phyloP scores from a whole-genome alignment of 53 echinoderm and acorn worm genomes.

The Temnopleurus reevesii region DNA sequence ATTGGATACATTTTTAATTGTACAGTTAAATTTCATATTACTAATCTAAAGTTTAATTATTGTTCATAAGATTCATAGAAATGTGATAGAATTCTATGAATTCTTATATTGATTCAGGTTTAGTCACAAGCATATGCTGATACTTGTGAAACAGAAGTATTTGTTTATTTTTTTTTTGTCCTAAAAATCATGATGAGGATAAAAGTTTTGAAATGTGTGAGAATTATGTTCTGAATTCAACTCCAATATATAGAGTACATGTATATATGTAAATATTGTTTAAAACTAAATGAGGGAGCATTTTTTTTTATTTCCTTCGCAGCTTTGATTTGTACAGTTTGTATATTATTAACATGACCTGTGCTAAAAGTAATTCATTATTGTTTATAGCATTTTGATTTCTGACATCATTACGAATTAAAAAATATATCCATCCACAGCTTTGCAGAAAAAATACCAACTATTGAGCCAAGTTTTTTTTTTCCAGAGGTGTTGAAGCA shows the following conservation, averaged over 20 bases:
- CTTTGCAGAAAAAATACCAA: too few relatives aligned
- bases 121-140: not conserved
- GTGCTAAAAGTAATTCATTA: slow-evolving; percentile 24
- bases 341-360: not conserved
- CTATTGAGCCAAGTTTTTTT: too few relatives aligned
- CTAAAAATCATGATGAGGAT: not conserved
- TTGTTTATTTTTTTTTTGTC: not conserved
- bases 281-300: not conserved
- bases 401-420: too few relatives aligned
- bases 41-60: too few relatives aligned
- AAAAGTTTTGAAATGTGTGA: not conserved
- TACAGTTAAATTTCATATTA: slow-evolving; percentile 7
- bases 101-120: not conserved
- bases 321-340: slow-evolving; percentile 5
- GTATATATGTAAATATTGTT: not conserved
- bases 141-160: slow-evolving; percentile 1
- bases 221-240: too few relatives aligned
- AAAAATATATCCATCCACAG: too few relatives aligned
- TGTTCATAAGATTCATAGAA: not conserved
- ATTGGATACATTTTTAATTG: slow-evolving; percentile 6
- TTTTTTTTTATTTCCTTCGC: slow-evolving; percentile 10
- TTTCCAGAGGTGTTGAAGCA: too few relatives aligned
- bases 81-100: not conserved
- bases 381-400: too few relatives aligned
- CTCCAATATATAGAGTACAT: not conserved